These are phyloP conservation scores for Percopsis omiscomaycus DNA, from an alignment of 2,797 vertebrate genomes.

Conservation along the genomic window DNA sequence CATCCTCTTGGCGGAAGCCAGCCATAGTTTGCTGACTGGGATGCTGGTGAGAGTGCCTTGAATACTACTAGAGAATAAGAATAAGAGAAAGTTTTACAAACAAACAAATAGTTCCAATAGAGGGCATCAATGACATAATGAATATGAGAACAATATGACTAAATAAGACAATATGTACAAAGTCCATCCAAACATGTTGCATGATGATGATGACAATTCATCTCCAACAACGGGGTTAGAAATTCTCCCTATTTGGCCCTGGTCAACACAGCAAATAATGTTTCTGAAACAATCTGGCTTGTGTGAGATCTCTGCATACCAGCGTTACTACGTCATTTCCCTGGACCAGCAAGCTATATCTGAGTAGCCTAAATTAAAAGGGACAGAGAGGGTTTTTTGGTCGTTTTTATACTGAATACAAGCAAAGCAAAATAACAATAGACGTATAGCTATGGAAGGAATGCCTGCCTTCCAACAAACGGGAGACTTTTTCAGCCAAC, in stretches of 20 bases:
- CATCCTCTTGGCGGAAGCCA: conserved; percentile 91
- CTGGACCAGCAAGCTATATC: conserved; percentile 21
- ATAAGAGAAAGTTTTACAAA: not conserved
- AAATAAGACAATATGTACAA: not conserved
- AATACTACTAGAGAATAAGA: conserved; percentile 32
- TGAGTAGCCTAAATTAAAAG: conserved; percentile 48
- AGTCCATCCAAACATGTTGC: not conserved
- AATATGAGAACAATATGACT: not conserved
- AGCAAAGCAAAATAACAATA: no score
- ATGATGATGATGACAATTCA: not conserved
- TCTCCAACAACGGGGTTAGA: conserved; percentile 3
- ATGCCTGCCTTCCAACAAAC: no score
- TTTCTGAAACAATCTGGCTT: conserved; percentile 52
- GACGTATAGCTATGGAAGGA: no score
- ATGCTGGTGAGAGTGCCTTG: conserved; percentile 21
- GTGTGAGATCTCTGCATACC: conserved; percentile 73
- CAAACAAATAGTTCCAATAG: not conserved
- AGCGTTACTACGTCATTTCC: conserved; percentile 67
- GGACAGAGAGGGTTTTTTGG: conserved; percentile 9
- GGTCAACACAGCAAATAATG: conserved; percentile 40
- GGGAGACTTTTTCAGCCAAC: no score
- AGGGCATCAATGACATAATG: not conserved
- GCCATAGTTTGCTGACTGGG: conserved; percentile 78
- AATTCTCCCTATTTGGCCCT: conserved; percentile 71
- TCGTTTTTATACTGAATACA: no score